phyloP scores from a whole-genome alignment of 2,797 vertebrate species.

The Microctenopoma lineatum region DNA sequence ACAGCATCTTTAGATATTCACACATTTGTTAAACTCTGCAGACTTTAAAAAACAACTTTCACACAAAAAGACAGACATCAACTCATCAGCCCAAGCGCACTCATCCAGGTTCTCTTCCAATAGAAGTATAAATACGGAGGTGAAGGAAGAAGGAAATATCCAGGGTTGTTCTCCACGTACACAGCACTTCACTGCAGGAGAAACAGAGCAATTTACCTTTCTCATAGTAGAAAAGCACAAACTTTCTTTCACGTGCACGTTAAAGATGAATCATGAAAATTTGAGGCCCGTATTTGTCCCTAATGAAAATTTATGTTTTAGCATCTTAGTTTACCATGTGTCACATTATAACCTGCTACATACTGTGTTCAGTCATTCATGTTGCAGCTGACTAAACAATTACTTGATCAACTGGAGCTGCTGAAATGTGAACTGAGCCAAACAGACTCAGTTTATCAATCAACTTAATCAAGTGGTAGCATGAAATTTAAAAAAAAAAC shows the following conservation, averaged over 20 bases:
- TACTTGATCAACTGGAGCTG: not conserved
- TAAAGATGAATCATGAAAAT: no score
- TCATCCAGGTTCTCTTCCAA: slow-evolving; percentile 46
- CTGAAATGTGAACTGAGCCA: slow-evolving; percentile 12
- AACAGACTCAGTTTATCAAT: not conserved
- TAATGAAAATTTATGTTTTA: no score
- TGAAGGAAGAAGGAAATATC: not conserved
- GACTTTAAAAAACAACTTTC: slow-evolving; percentile 41
- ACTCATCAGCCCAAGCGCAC: slow-evolving; percentile 20
- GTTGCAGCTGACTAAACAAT: not conserved
- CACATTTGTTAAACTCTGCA: slow-evolving; percentile 50
- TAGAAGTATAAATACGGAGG: slow-evolving; percentile 71
- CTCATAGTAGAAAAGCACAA: no score
- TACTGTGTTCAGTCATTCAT: not conserved
- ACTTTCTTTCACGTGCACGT: no score
- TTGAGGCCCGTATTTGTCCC: no score
- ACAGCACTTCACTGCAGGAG: slow-evolving; percentile 66
- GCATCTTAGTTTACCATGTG: no score
- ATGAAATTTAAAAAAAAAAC: no score
- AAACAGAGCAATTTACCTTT: not conserved
- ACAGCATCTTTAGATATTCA: slow-evolving; percentile 50
- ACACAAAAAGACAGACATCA: slow-evolving; percentile 9
- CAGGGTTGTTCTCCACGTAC: slow-evolving; percentile 50
- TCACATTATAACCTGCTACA: not conserved
- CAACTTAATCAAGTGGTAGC: no score